Conservation (phyloP, 2,797 vertebrate species). For the Mormyrus proboscirostris region DNA sequence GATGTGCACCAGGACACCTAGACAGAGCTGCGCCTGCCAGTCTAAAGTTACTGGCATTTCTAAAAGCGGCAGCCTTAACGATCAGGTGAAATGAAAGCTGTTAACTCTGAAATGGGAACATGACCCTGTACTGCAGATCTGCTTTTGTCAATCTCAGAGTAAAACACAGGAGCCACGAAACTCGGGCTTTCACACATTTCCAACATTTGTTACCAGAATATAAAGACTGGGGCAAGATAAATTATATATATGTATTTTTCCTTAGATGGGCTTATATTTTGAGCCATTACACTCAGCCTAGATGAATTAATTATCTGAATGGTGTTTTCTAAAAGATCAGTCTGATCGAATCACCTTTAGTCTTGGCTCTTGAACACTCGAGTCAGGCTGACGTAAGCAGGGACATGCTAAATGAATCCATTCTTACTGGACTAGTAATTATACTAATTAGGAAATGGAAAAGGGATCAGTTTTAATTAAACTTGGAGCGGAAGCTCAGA, state of each 20-base stretch:
- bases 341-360: slow-evolving; percentile 17
- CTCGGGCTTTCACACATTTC: background rate
- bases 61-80: slow-evolving; percentile 10
- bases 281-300: slow-evolving; percentile 20
- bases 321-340: slow-evolving; percentile 38
- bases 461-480: slow-evolving; percentile 23
- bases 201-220: background rate
- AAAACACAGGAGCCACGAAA: background rate
- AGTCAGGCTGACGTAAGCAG: slow-evolving; percentile 25
- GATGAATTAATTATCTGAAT: slow-evolving; percentile 35
- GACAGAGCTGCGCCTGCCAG: slow-evolving; percentile 19
- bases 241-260: background rate
- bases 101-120: background rate
- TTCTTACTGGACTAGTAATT: slow-evolving; percentile 24
- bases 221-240: background rate
- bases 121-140: background rate
- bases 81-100: background rate
- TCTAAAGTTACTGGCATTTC: slow-evolving; percentile 9
- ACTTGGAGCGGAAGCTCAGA: background rate
- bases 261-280: background rate
- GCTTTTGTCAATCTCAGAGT: background rate
- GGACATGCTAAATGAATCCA: slow-evolving; percentile 28
- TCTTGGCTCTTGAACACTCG: background rate
- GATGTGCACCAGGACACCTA: slow-evolving; percentile 16
- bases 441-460: slow-evolving; percentile 35